Conservation (phyloP, 2,797 vertebrate species). For the Geotrypetes seraphini region DNA sequence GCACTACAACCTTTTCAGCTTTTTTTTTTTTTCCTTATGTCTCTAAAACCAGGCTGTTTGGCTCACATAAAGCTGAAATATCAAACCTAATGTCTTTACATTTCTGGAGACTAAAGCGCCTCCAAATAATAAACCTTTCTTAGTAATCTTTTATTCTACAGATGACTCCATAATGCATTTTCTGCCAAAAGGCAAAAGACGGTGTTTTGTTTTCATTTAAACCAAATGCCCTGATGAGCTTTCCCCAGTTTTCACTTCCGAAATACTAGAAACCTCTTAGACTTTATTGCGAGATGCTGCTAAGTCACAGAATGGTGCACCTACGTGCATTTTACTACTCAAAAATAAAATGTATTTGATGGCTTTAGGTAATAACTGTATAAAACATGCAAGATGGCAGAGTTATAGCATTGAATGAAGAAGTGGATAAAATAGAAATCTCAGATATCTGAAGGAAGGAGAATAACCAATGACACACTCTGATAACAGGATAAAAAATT, state of each 20-base stretch:
- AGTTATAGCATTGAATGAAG: too few relatives aligned
- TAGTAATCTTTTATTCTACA: not conserved
- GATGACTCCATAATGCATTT: not conserved
- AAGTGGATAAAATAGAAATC: too few relatives aligned
- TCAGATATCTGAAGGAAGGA: too few relatives aligned
- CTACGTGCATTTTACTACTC: not conserved
- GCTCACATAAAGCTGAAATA: not conserved
- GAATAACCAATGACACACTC: too few relatives aligned
- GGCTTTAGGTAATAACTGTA: too few relatives aligned
- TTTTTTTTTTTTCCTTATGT: too few relatives aligned
- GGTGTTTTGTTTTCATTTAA: constrained; percentile 1
- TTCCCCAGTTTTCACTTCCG: constrained; percentile 14
- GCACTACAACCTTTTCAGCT: not conserved
- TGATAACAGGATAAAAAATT: too few relatives aligned
- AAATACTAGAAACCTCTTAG: constrained; percentile 18
- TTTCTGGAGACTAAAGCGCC: not conserved
- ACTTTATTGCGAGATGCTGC: constrained; percentile 14
- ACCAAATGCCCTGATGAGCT: not conserved
- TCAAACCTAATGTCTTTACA: not conserved
- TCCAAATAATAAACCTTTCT: not conserved
- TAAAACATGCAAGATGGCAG: too few relatives aligned
- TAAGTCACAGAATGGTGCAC: constrained; percentile 3
- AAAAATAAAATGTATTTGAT: constrained; percentile 1
- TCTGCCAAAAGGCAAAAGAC: not conserved
- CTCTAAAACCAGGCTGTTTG: not conserved